Evolutionary conservation across 2,888 invertebrate species (phyloP).

Genomic region (Pyrrhosoma nymphula): DNA sequence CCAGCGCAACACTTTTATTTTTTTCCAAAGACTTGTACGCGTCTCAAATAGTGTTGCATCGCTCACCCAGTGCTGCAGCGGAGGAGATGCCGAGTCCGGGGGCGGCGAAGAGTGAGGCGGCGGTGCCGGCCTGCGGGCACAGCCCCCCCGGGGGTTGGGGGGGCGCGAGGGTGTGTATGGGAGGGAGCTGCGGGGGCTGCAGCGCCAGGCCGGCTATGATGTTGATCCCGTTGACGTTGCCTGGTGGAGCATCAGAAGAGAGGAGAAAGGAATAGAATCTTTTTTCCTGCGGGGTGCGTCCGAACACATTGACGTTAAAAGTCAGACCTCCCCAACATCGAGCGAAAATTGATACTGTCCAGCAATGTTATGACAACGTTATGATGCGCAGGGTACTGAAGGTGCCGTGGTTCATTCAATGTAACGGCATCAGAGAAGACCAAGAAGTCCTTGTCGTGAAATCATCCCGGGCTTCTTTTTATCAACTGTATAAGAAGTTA

Average conservation of each 20-base stretch:
- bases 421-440: no score
- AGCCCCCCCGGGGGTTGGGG: conserved; percentile 30
- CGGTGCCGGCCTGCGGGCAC: conserved; percentile 33
- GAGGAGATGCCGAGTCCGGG: conserved; percentile 41
- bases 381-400: no score
- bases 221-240: conserved; percentile 59
- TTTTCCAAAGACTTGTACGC: not conserved
- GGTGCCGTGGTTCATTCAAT: no score
- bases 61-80: conserved; percentile 42
- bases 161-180: conserved; percentile 30
- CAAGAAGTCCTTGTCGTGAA: no score
- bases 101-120: conserved; percentile 50
- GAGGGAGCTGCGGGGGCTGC: conserved; percentile 59
- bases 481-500: no score
- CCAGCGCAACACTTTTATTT: not conserved
- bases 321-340: no score
- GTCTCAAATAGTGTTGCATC: not conserved
- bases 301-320: no score
- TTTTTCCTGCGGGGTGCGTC: no score
- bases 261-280: not conserved
- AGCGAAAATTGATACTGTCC: no score
- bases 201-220: conserved; percentile 56
- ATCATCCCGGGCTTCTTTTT: no score
- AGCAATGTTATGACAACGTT: no score
- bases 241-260: not conserved